Evolutionary conservation across 2,113 vertebrate species (phyloP).

Genomic region (Cnemophilus loriae): DNA sequence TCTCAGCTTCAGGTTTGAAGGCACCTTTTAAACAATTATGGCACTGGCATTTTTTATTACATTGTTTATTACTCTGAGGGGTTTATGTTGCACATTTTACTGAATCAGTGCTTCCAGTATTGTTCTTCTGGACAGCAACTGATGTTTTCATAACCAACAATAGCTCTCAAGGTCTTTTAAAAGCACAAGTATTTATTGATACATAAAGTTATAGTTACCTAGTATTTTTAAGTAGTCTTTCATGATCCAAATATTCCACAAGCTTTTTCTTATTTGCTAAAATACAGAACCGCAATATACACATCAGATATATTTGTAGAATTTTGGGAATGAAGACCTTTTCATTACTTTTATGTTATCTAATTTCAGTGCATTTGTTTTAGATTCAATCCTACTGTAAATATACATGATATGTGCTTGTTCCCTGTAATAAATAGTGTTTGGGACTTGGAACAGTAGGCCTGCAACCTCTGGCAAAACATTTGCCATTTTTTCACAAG

Average conservation of each 20-base stretch:
- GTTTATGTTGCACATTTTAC: slow-evolving; percentile 10
- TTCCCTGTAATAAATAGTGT: neutral
- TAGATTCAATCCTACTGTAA: neutral
- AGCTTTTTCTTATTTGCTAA: neutral
- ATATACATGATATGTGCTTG: neutral
- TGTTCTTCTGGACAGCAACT: neutral
- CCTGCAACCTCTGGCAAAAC: neutral
- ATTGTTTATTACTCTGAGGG: neutral
- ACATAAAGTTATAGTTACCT: neutral
- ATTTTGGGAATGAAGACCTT: neutral
- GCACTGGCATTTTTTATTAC: neutral
- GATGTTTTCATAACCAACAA: neutral
- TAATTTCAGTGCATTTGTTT: neutral
- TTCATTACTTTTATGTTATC: neutral
- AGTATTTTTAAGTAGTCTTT: neutral
- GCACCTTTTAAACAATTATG: neutral
- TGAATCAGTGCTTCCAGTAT: neutral
- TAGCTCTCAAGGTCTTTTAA: neutral
- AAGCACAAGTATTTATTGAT: neutral
- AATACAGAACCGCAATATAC: neutral
- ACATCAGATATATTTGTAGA: neutral
- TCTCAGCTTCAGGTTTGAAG: neutral
- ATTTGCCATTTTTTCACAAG: neutral
- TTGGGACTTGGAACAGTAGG: neutral
- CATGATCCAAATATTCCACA: neutral